These are phyloP conservation scores for Phymanthus crucifer DNA, from an alignment of 92 coral and sea anemone genomes.

Conservation along the genomic window DNA sequence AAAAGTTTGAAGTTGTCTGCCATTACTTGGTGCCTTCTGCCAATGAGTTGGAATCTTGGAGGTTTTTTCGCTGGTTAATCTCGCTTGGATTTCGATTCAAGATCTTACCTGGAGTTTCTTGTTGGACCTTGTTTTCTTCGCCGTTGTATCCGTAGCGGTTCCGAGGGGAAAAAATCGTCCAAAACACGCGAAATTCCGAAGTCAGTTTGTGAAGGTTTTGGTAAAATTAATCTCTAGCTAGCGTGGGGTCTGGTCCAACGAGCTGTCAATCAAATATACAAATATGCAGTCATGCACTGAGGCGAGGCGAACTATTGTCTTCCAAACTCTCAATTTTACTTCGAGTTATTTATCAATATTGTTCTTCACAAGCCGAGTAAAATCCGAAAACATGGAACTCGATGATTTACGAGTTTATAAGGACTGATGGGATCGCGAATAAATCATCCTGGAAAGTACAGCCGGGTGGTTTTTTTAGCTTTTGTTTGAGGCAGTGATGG, in stretches of 20 bases:
- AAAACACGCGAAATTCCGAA: constrained; percentile 42
- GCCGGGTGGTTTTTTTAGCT: not conserved
- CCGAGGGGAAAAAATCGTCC: constrained; percentile 26
- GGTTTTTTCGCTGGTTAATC: not conserved
- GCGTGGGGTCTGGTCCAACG: constrained; percentile 46
- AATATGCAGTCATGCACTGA: constrained; percentile 69
- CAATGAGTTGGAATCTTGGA: not conserved
- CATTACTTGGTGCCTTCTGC: constrained; percentile 42
- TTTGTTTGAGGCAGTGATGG: not conserved
- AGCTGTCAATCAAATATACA: constrained; percentile 77
- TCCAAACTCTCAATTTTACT: not conserved
- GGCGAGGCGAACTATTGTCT: constrained; percentile 45
- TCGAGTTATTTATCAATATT: not conserved
- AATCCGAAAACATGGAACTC: not conserved
- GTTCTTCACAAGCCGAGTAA: not conserved
- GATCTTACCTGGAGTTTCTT: constrained; percentile 30
- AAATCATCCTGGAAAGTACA: too few species aligned
- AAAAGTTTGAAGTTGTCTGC: constrained; percentile 22
- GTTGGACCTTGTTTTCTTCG: constrained; percentile 20
- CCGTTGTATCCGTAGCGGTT: constrained; percentile 18
- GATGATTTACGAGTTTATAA: not conserved
- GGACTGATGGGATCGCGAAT: not conserved
- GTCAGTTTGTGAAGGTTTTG: constrained; percentile 41
- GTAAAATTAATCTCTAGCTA: constrained; percentile 34
- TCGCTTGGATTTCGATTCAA: constrained; percentile 23